Evolutionary conservation across 2,113 vertebrate genomes (phyloP).

Genomic region (Halcyon senegalensis): DNA sequence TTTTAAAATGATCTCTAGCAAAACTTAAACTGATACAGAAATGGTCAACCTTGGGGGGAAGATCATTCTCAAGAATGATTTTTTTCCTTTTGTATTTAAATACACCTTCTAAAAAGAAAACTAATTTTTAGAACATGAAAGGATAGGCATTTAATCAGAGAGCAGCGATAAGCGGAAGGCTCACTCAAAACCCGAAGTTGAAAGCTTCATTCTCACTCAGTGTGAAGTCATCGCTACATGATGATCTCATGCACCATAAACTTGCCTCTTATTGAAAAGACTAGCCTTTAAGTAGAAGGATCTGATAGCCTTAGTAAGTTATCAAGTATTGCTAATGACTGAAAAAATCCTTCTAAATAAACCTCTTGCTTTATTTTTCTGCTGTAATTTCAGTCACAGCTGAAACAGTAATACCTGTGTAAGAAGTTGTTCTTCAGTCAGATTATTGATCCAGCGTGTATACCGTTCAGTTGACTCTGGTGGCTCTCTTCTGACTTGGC

Average conservation of each 20-base stretch:
- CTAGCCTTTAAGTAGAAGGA: background rate
- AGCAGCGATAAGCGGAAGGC: background rate
- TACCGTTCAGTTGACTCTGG: constrained; percentile 90
- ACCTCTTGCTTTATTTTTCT: background rate
- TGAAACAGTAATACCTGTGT: constrained; percentile 83
- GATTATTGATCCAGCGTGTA: constrained; percentile 92
- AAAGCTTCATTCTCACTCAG: background rate
- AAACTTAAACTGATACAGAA: background rate
- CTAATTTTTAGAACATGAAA: background rate
- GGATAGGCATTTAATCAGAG: background rate
- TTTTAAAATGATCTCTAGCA: background rate
- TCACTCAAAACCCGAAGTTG: background rate
- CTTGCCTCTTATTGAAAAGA: background rate
- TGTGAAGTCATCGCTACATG: background rate
- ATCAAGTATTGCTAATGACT: background rate
- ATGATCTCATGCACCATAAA: background rate
- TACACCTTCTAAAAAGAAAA: background rate
- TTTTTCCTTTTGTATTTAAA: background rate
- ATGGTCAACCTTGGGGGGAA: background rate
- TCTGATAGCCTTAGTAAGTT: background rate
- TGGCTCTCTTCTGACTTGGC: constrained; percentile 85
- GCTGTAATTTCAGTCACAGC: background rate
- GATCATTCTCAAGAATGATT: background rate
- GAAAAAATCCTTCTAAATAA: background rate
- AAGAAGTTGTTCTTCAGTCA: constrained; percentile 84